A percentile compares a stretch with the other conserved stretches of the same genome.
phyloP scores from a whole-genome alignment of 2,113 vertebrate species.

The Gambusia affinis region DNA sequence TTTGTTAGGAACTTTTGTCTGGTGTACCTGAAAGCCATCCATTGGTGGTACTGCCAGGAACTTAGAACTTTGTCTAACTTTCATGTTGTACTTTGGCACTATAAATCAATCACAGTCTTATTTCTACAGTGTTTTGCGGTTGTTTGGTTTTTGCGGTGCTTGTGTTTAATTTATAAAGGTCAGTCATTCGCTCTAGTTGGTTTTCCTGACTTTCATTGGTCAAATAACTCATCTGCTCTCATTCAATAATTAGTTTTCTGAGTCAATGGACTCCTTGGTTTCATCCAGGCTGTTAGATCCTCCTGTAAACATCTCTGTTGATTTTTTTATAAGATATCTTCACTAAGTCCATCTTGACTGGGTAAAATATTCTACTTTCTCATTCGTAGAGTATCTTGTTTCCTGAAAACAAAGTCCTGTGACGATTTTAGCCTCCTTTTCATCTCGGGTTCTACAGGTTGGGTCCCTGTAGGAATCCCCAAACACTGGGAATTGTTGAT shows the following conservation, averaged over 20 bases:
- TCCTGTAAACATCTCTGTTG: neutral
- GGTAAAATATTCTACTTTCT: conserved; percentile 6
- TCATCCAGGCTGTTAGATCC: neutral
- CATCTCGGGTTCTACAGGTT: conserved; percentile 21
- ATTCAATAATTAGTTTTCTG: neutral
- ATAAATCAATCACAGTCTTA: neutral
- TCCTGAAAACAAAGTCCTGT: too few species aligned
- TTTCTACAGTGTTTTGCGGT: neutral
- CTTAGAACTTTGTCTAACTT: too few species aligned
- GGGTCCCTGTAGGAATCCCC: conserved; percentile 51
- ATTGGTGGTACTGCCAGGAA: too few species aligned
- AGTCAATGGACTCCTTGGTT: neutral
- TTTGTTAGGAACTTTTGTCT: too few species aligned
- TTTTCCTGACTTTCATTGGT: neutral
- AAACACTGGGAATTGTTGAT: conserved; percentile 52
- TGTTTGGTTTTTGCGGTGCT: neutral
- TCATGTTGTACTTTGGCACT: too few species aligned
- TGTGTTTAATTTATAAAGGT: neutral
- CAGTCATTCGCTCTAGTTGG: neutral
- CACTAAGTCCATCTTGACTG: neutral
- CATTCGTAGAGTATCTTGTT: neutral
- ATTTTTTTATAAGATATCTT: too few species aligned
- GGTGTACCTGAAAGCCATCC: too few species aligned
- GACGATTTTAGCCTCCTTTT: conserved; percentile 29
- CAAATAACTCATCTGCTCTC: neutral